Percentiles rank a stretch among this genome's conserved stretches.
These are phyloP conservation scores for Saccopteryx leptura DNA, from an alignment of 2,113 vertebrate species.

Conservation along the genomic window DNA sequence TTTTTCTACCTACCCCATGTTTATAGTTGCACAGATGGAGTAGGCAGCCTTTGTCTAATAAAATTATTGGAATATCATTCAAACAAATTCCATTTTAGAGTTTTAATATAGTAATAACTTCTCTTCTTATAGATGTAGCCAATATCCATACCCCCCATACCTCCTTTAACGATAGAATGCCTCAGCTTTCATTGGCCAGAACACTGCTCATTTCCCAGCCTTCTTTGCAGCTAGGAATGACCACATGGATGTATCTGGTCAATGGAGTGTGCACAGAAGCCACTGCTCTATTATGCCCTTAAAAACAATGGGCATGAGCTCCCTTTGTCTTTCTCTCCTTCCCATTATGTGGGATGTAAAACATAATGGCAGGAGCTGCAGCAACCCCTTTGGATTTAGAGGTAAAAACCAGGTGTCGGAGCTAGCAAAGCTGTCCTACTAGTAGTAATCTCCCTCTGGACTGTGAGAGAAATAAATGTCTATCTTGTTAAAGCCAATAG, in stretches of 20 bases:
- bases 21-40: fast-evolving
- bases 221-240: not conserved
- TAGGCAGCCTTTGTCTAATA: not conserved
- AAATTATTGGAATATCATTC: not conserved
- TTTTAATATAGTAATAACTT: not conserved
- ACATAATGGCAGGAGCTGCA: not conserved
- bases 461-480: not conserved
- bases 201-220: not conserved
- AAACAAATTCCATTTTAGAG: not conserved
- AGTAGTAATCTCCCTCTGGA: not conserved
- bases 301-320: not conserved
- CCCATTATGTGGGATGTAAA: not conserved
- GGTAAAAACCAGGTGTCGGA: not conserved
- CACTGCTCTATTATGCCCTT: not conserved
- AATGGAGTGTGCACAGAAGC: not conserved
- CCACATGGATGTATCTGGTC: not conserved
- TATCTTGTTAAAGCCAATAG: not conserved
- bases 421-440: too few relatives aligned
- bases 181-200: not conserved
- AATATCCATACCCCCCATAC: not conserved
- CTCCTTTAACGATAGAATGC: not conserved
- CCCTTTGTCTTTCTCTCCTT: not conserved
- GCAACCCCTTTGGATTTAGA: not conserved
- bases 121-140: not conserved
- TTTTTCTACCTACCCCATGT: not conserved